Evolutionary conservation across 2,888 invertebrate genomes (phyloP).

Genomic region (Stratiomys singularior): DNA sequence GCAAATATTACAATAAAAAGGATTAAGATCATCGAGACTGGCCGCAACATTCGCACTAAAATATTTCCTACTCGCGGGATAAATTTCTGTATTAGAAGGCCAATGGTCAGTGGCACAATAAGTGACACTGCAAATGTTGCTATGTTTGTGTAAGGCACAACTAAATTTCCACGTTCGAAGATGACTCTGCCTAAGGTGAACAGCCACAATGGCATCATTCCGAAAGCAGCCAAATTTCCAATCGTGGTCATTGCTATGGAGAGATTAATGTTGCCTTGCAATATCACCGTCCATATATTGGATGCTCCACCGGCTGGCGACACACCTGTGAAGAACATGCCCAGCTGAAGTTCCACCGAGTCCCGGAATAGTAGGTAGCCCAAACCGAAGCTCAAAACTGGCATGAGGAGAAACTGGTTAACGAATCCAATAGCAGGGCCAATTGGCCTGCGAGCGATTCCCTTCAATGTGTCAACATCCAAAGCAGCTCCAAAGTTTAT

Average conservation of each 20-base stretch:
- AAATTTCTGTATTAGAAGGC: slow-evolving; percentile 74
- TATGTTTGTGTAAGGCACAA: slow-evolving; percentile 83
- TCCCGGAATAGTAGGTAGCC: slow-evolving; percentile 78
- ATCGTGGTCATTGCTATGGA: slow-evolving; percentile 96
- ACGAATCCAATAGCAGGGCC: slow-evolving; percentile 82
- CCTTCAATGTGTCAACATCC: slow-evolving; percentile 76
- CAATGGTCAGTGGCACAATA: slow-evolving; percentile 78
- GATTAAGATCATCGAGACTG: slow-evolving; percentile 81
- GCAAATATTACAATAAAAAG: slow-evolving; percentile 88
- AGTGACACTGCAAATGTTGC: slow-evolving; percentile 79
- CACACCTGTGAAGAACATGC: slow-evolving; percentile 90
- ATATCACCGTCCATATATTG: slow-evolving; percentile 93
- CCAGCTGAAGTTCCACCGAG: slow-evolving; percentile 77
- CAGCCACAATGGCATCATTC: slow-evolving; percentile 93
- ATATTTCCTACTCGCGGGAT: slow-evolving; percentile 75
- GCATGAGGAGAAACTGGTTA: slow-evolving; percentile 86
- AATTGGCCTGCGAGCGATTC: slow-evolving; percentile 75
- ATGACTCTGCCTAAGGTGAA: slow-evolving; percentile 85
- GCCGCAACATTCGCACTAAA: slow-evolving; percentile 84
- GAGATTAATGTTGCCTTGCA: slow-evolving; percentile 92
- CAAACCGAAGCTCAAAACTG: slow-evolving; percentile 79
- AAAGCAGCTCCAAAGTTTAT: slow-evolving; percentile 93
- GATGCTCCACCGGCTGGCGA: slow-evolving; percentile 96
- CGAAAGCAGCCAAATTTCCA: slow-evolving; percentile 87
- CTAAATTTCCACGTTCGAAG: slow-evolving; percentile 76